Evolutionary conservation across 64 coral and sea anemone genomes (phyloP).

Genomic region (Anthopleura sola): DNA sequence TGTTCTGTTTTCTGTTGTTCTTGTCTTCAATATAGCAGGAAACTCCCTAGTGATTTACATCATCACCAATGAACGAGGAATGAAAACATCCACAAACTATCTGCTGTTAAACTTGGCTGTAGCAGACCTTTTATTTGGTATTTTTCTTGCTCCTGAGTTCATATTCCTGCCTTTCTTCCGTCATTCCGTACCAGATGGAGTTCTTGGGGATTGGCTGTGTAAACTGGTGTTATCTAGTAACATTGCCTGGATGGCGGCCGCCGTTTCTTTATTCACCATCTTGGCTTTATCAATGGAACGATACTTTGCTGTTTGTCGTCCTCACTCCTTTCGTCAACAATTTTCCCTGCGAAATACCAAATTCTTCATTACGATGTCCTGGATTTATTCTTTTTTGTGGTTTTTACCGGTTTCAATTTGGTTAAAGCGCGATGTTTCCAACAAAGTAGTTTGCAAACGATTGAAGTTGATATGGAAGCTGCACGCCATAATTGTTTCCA

Average conservation of each 20-base stretch:
- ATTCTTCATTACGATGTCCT: background rate
- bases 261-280: background rate
- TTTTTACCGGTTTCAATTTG: background rate
- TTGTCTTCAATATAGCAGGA: constrained; percentile 11
- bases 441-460: background rate
- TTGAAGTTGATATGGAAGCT: background rate
- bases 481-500: background rate
- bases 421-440: background rate
- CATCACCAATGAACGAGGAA: background rate
- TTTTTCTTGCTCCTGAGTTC: background rate
- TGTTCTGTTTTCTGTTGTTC: constrained; percentile 11
- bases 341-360: background rate
- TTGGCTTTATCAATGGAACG: background rate
- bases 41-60: constrained; percentile 8
- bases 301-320: background rate
- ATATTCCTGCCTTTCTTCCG: constrained; percentile 8
- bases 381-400: background rate
- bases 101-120: constrained; percentile 3
- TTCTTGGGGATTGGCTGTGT: background rate
- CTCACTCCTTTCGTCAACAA: background rate
- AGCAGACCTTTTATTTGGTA: constrained; percentile 9
- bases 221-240: background rate
- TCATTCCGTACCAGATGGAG: background rate
- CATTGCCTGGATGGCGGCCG: background rate
- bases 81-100: background rate